phyloP scores from a whole-genome alignment of 2,797 vertebrate genomes.

The Mionectes olivaceus region DNA sequence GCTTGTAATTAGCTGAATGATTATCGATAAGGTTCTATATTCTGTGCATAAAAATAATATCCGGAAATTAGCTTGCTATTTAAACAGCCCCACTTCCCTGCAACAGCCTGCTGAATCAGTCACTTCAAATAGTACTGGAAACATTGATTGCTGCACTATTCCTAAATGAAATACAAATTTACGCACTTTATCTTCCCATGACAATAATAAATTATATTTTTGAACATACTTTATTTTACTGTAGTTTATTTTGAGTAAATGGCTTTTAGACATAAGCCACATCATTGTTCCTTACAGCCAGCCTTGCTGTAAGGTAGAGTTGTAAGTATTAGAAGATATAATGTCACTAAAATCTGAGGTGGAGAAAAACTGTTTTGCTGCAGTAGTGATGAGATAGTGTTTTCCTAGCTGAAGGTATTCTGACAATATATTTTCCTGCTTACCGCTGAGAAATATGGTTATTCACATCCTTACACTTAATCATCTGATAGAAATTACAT shows the following conservation, averaged over 20 bases:
- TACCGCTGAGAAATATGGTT: not conserved
- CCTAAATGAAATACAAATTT: conserved; percentile 21
- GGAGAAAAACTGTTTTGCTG: not conserved
- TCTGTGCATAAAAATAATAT: not conserved
- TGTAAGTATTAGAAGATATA: not conserved
- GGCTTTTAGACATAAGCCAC: not conserved
- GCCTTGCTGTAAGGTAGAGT: not conserved
- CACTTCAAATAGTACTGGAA: conserved; percentile 3
- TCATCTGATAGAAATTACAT: not conserved
- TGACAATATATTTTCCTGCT: not conserved
- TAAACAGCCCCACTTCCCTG: not conserved
- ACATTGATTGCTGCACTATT: not conserved
- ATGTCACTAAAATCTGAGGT: not conserved
- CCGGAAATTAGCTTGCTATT: not conserved
- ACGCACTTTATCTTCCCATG: not conserved
- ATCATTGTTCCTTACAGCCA: not conserved
- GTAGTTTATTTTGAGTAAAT: conserved; percentile 34
- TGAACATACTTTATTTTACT: conserved; percentile 13
- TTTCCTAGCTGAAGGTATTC: not conserved
- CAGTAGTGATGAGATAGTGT: not conserved
- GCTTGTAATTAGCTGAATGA: conserved; percentile 4
- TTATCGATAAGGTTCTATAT: not conserved
- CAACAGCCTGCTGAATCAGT: conserved; percentile 14
- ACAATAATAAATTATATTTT: conserved; percentile 8
- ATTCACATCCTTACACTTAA: not conserved